A percentile compares a stretch with the other conserved stretches of the same genome.
Evolutionary conservation across 1,140 invertebrate species (phyloP).

Genomic region (Camponotus vicinus): DNA sequence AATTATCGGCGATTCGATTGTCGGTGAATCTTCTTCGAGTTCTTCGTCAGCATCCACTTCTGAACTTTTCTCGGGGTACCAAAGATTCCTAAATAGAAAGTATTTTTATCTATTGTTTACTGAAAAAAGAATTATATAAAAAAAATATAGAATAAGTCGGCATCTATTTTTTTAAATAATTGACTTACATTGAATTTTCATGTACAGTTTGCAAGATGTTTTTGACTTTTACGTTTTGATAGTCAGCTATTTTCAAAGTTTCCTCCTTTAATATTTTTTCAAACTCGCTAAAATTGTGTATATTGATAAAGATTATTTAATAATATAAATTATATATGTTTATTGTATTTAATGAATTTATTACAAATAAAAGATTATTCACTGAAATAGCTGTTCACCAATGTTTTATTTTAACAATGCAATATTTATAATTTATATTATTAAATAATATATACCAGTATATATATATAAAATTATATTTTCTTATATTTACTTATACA

Average conservation of each 20-base stretch:
- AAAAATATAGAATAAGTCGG: neutral
- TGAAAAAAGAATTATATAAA: neutral
- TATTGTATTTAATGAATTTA: neutral
- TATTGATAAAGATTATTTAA: neutral
- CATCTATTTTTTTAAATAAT: neutral
- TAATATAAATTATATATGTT: neutral
- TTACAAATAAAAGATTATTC: no score
- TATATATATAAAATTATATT: neutral
- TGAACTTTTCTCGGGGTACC: slow-evolving; percentile 38
- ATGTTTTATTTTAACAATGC: no score
- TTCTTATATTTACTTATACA: no score
- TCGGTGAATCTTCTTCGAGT: slow-evolving; percentile 15
- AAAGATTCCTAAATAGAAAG: slow-evolving; percentile 4
- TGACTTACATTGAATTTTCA: slow-evolving; percentile 19
- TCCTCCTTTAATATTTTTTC: neutral
- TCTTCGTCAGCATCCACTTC: slow-evolving; percentile 57
- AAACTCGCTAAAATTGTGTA: neutral
- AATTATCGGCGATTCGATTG: slow-evolving; percentile 41
- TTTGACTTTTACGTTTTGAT: neutral
- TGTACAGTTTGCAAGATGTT: neutral
- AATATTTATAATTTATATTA: no score
- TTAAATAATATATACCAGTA: no score
- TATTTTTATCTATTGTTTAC: neutral
- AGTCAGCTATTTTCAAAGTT: neutral
- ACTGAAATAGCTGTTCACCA: no score